Conservation (phyloP, 92 coral and sea anemone species). For the Phymanthus crucifer region DNA sequence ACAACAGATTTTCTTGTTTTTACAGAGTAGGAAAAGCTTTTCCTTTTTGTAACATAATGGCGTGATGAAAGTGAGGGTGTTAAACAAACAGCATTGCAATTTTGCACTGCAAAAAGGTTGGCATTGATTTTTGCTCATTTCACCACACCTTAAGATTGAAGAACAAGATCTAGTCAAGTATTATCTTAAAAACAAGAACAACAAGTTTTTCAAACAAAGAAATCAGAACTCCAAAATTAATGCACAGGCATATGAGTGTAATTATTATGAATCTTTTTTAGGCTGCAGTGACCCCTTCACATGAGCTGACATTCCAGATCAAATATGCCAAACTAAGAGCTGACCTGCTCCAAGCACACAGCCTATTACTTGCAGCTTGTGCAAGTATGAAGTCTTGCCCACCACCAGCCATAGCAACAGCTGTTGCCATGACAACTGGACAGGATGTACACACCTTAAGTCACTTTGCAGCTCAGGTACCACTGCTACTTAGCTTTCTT, state of each 20-base stretch:
- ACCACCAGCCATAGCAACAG: constrained; percentile 98
- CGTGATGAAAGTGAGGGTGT: too few species aligned
- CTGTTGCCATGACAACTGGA: constrained; percentile 98
- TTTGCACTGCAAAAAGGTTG: too few species aligned
- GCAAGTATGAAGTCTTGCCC: constrained; percentile 98
- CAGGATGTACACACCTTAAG: constrained; percentile 89
- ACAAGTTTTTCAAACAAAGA: too few species aligned
- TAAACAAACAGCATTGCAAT: too few species aligned
- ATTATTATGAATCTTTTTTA: constrained; percentile 20
- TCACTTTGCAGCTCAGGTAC: constrained; percentile 88
- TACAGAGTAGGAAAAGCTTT: neutral
- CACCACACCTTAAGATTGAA: too few species aligned
- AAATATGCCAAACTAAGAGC: constrained; percentile 75
- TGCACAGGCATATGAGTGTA: neutral
- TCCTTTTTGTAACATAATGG: too few species aligned
- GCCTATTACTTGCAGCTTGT: constrained; percentile 76
- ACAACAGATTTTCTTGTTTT: neutral
- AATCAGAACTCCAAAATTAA: too few species aligned
- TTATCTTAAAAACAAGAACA: too few species aligned
- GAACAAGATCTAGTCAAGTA: too few species aligned
- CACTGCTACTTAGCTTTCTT: neutral
- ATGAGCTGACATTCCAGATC: constrained; percentile 78
- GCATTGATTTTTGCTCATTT: too few species aligned
- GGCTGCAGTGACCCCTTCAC: constrained; percentile 87
- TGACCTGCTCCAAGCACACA: constrained; percentile 85